phyloP scores from a whole-genome alignment of 2,797 vertebrate genomes.

The Thripadectes ignobilis region DNA sequence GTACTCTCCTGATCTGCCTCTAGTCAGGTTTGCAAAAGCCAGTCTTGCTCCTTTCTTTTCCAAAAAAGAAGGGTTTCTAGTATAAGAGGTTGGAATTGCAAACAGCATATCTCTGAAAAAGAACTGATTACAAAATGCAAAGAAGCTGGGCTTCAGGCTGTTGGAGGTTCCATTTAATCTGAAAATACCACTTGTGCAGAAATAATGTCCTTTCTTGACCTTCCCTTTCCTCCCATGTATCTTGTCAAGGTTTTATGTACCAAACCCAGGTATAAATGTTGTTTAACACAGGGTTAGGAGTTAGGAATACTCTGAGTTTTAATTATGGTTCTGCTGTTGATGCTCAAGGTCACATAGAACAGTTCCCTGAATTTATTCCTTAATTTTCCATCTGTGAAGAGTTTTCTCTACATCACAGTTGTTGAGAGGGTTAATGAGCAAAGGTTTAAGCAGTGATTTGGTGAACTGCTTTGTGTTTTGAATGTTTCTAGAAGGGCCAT shows the following conservation, averaged over 20 bases:
- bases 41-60: background rate
- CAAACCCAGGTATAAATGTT: slow-evolving; percentile 59
- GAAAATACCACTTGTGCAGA: slow-evolving; percentile 36
- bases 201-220: background rate
- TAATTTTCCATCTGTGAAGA: background rate
- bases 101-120: background rate
- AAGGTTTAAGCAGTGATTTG: background rate
- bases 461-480: background rate
- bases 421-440: background rate
- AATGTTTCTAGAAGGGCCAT: background rate
- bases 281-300: slow-evolving; percentile 65
- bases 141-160: slow-evolving; percentile 10
- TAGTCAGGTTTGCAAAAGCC: slow-evolving; percentile 34
- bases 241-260: slow-evolving; percentile 26
- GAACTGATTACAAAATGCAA: background rate
- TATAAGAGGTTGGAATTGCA: background rate
- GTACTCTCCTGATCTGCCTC: background rate
- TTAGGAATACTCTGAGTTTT: slow-evolving; percentile 61
- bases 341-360: background rate
- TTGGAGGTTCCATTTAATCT: background rate
- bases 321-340: slow-evolving; percentile 71
- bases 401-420: background rate
- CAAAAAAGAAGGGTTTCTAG: background rate
- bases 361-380: background rate
- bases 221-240: slow-evolving; percentile 17